phyloP scores from a whole-genome alignment of 2,113 vertebrate species.

The Tamias sibiricus region DNA sequence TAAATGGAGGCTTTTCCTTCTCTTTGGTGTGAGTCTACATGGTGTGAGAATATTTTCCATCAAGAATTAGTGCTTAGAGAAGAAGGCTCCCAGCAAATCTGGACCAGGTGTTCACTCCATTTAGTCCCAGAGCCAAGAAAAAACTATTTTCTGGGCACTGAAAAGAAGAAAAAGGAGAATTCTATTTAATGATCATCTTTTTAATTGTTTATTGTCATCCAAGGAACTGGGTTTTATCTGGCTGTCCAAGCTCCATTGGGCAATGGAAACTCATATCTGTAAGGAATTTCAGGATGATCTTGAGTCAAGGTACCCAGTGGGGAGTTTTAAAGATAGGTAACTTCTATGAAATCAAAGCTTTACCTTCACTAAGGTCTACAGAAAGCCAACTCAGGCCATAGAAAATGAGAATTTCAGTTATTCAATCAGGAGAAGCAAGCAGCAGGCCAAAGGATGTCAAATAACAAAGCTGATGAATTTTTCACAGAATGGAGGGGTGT shows the following conservation, averaged over 20 bases:
- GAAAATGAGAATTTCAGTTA: conserved; percentile 11
- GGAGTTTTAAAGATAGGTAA: conserved; percentile 41
- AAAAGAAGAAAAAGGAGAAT: conserved; percentile 60
- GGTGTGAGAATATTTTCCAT: conserved; percentile 51
- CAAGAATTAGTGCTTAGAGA: conserved; percentile 63
- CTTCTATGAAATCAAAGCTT: conserved; percentile 53
- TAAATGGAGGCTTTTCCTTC: neutral
- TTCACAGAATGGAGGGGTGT: conserved; percentile 11
- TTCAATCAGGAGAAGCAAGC: neutral
- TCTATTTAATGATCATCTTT: conserved; percentile 78
- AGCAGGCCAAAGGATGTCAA: neutral
- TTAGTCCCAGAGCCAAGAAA: conserved; percentile 57
- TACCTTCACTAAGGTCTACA: neutral
- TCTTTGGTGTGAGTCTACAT: conserved; percentile 33
- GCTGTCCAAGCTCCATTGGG: conserved; percentile 25
- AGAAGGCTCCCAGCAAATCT: conserved; percentile 64
- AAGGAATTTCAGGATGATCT: neutral
- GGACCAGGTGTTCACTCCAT: conserved; percentile 43
- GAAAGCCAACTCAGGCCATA: neutral
- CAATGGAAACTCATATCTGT: conserved; percentile 58
- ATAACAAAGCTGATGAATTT: conserved; percentile 10
- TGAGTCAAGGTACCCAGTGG: conserved; percentile 25
- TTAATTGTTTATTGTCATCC: conserved; percentile 74
- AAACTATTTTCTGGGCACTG: conserved; percentile 52
- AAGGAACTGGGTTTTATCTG: neutral